Evolutionary conservation across 2,888 invertebrate species (phyloP).

Genomic region (Eremobia ochroleuca): DNA sequence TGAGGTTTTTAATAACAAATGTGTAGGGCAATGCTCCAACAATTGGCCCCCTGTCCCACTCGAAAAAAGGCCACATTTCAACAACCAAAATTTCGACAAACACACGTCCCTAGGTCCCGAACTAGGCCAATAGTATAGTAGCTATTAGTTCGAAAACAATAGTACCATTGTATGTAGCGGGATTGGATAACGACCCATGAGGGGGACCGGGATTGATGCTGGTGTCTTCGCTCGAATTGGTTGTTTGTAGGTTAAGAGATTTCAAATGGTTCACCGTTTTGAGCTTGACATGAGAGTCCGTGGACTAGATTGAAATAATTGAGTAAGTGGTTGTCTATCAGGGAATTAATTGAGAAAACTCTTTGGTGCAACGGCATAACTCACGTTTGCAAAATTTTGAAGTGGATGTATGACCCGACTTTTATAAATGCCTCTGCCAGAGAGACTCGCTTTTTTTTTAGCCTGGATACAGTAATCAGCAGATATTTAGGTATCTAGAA

Average conservation of each 20-base stretch:
- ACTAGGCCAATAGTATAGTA: conserved; percentile 35
- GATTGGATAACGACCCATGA: conserved; percentile 52
- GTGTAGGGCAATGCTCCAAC: neutral
- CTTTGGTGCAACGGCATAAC: no score
- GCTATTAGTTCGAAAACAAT: conserved; percentile 47
- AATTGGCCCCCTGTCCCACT: neutral
- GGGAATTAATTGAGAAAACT: neutral
- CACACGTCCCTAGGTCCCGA: conserved; percentile 14
- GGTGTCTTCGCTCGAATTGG: conserved; percentile 53
- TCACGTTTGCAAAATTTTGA: neutral
- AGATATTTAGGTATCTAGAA: neutral
- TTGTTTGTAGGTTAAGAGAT: conserved; percentile 52
- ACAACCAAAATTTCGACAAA: conserved; percentile 20
- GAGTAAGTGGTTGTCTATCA: conserved; percentile 26
- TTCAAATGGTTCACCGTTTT: conserved; percentile 47
- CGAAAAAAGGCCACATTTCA: neutral
- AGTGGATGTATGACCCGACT: neutral
- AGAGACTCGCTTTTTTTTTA: neutral
- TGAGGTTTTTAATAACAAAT: neutral
- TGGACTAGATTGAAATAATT: conserved; percentile 39
- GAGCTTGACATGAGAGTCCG: conserved; percentile 31
- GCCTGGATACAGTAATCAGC: neutral
- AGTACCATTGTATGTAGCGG: conserved; percentile 34
- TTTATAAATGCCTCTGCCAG: neutral
- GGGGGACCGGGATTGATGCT: conserved; percentile 43